Evolutionary conservation across 53 echinoderm and acorn worm genomes (phyloP).

Genomic region (Paracentrotus lividus): DNA sequence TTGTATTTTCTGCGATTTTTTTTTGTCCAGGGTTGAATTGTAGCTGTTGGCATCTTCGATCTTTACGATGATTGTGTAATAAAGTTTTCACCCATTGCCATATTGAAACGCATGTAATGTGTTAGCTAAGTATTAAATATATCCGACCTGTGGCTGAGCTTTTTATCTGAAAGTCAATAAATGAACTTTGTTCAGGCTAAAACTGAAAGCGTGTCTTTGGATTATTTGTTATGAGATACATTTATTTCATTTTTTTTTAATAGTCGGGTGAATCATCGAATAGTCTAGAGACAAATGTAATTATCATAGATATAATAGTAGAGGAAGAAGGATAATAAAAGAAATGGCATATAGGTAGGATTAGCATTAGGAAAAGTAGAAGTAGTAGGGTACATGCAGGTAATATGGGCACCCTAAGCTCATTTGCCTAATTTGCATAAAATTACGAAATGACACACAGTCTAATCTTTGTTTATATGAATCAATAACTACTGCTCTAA

Average conservation of each 20-base stretch:
- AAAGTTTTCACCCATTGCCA: not conserved
- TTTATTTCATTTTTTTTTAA: too few relatives aligned
- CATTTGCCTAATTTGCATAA: too few relatives aligned
- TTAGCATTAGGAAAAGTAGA: not conserved
- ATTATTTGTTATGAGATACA: too few relatives aligned
- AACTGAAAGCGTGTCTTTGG: not conserved
- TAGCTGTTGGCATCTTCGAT: not conserved
- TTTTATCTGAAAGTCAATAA: not conserved
- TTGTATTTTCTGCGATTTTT: not conserved
- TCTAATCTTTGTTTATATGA: too few relatives aligned
- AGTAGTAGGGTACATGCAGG: not conserved
- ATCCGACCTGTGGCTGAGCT: not conserved
- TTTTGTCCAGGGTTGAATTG: not conserved
- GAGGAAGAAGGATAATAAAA: not conserved
- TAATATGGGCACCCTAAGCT: too few relatives aligned
- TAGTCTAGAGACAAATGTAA: too few relatives aligned
- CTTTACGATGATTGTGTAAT: constrained; percentile 8
- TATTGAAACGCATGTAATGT: constrained; percentile 29
- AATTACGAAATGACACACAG: too few relatives aligned
- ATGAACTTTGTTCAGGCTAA: constrained; percentile 16
- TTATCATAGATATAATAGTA: not conserved
- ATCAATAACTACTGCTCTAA: too few relatives aligned
- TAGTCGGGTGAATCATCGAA: too few relatives aligned
- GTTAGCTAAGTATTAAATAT: constrained; percentile 13
- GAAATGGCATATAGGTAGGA: too few relatives aligned